A percentile compares a stretch with the other conserved stretches of the same genome.
These are phyloP conservation scores for Stenolophus ochropezus DNA, from an alignment of 2,888 invertebrate genomes.

Conservation along the genomic window DNA sequence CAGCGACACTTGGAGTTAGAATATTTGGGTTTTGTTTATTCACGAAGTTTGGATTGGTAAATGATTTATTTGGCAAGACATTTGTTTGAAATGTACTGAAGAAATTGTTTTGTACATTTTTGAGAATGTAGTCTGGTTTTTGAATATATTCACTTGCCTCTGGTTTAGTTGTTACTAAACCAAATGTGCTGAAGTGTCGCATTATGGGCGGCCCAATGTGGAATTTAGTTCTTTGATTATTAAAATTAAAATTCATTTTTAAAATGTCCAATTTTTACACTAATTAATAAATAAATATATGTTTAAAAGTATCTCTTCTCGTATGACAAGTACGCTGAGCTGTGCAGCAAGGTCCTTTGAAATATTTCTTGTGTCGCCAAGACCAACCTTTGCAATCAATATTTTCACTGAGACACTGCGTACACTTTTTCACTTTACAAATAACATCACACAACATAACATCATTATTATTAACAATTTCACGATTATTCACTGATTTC, in stretches of 20 bases:
- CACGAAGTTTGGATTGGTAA: constrained; percentile 62
- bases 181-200: constrained; percentile 57
- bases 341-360: constrained; percentile 45
- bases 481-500: constrained; percentile 51
- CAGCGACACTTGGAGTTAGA: constrained; percentile 42
- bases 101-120: constrained; percentile 33
- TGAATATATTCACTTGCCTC: constrained; percentile 29
- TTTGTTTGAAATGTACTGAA: constrained; percentile 19
- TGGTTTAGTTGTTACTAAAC: constrained; percentile 28
- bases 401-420: constrained; percentile 43
- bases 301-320: constrained; percentile 6
- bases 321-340: constrained; percentile 22
- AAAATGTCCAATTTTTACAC: constrained; percentile 28
- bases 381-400: constrained; percentile 41
- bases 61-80: constrained; percentile 34
- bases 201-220: constrained; percentile 37
- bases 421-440: constrained; percentile 45
- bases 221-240: constrained; percentile 42
- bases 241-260: constrained; percentile 55
- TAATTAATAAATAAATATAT: constrained; percentile 37
- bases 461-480: constrained; percentile 43
- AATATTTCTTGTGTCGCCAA: constrained; percentile 43
- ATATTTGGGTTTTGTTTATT: constrained; percentile 62
- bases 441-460: constrained; percentile 45
- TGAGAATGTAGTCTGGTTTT: constrained; percentile 42